A percentile compares a stretch with the other conserved stretches of the same genome.
phyloP scores from a whole-genome alignment of 1,140 invertebrate species.

The Cecropterus lyciades region DNA sequence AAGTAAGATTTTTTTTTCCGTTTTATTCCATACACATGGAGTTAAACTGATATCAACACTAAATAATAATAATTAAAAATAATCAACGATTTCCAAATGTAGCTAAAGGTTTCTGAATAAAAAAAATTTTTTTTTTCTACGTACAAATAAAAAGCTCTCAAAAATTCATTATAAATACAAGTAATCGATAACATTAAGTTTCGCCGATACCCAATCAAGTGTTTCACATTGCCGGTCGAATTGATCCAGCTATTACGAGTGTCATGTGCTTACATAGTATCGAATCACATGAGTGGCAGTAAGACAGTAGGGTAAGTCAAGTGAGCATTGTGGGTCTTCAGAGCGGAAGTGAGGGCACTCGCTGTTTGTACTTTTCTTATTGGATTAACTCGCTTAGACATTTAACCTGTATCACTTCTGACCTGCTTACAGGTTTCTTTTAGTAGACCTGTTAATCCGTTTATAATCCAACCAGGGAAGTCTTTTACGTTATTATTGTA shows the following conservation, averaged over 20 bases:
- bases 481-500: slow-evolving; percentile 7
- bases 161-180: too few relatives aligned
- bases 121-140: too few relatives aligned
- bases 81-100: too few relatives aligned
- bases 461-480: slow-evolving; percentile 13
- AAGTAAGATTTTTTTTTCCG: too few relatives aligned
- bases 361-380: slow-evolving; percentile 82
- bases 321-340: slow-evolving; percentile 77
- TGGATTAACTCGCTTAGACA: slow-evolving; percentile 75
- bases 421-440: slow-evolving; percentile 81
- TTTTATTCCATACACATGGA: too few relatives aligned
- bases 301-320: slow-evolving; percentile 79
- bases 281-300: slow-evolving; percentile 66
- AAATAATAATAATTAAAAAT: too few relatives aligned
- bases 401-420: slow-evolving; percentile 80
- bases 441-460: slow-evolving; percentile 53
- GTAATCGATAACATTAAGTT: background rate
- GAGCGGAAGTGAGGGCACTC: slow-evolving; percentile 75
- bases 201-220: background rate
- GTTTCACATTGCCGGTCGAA: slow-evolving; percentile 11
- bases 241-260: slow-evolving; percentile 29
- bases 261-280: slow-evolving; percentile 41
- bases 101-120: too few relatives aligned
- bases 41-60: too few relatives aligned
- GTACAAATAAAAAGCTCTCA: too few relatives aligned